Percentiles rank a stretch among this genome's conserved stretches.
These are phyloP conservation scores for Jacana jacana DNA, from an alignment of 2,113 vertebrate genomes.

Conservation along the genomic window DNA sequence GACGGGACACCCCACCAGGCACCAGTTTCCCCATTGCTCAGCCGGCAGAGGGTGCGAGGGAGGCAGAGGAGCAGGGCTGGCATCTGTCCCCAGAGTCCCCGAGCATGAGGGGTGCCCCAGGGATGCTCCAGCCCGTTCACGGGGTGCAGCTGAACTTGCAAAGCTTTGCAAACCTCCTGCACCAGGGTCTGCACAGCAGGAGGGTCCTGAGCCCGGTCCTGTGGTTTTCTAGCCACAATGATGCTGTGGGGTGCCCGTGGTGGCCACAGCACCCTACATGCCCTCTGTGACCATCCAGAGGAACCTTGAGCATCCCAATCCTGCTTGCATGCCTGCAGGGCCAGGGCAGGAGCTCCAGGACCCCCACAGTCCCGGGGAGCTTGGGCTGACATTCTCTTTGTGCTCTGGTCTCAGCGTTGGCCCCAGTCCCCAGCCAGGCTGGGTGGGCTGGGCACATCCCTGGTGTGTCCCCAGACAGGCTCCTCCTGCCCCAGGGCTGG, in stretches of 20 bases:
- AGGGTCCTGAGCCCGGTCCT: neutral
- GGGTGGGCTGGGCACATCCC: neutral
- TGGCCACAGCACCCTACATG: fast-evolving
- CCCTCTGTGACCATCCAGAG: neutral
- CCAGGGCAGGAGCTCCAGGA: neutral
- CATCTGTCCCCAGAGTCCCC: neutral
- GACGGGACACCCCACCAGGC: neutral
- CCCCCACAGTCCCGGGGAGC: fast-evolving
- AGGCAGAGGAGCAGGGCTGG: neutral
- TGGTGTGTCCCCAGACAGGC: neutral
- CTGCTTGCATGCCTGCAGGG: fast-evolving
- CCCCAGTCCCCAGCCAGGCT: fast-evolving
- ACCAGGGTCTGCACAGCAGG: fast-evolving
- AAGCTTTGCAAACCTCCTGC: neutral
- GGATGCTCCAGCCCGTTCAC: neutral
- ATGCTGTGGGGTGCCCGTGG: fast-evolving
- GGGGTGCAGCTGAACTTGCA: no score
- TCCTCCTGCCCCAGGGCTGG: neutral
- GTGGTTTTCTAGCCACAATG: neutral
- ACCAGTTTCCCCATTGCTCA: neutral
- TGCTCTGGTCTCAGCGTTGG: fast-evolving
- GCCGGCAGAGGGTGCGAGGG: neutral
- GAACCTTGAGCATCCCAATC: neutral
- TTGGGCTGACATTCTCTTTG: neutral
- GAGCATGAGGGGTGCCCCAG: neutral